Evolutionary conservation across 2,888 invertebrate genomes (phyloP), one percentile per base, ranked within the genome.

Genomic region (Xanthia togata): DNA sequence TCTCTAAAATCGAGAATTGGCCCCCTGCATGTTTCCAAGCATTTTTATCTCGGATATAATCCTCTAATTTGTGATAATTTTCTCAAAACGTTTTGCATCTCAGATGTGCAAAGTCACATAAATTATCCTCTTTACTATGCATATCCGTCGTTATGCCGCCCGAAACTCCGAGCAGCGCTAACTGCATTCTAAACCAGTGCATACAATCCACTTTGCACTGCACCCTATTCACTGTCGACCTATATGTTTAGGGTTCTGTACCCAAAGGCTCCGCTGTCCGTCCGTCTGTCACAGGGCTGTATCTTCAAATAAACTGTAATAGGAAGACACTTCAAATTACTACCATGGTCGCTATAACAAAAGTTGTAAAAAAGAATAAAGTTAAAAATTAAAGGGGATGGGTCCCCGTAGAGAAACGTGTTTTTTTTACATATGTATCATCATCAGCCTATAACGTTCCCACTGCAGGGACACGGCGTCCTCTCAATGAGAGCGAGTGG

Each of bases 101-200:
- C 55, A 76, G 50, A 70, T 69, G 60, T 14, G 38, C 23, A n/a
- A 70, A 69, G 75, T 67, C 71, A 73, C 73, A 76, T 78, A 76
- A 81, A 77, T 79, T 81, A 65, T 79, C 50, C 73, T 78, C 14
- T 38, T 53, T 38, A 64, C 83, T 79, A 82, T 83, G 71, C 71
- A 79, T 69, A 55, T 70, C 67, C 73, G 38, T 53, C 55, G 64
- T 70, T 70, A 63, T 73, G 59, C 44, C 65, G 63, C 50, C 62
- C 41, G 35, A 74, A 82, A 77, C 70, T 72, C 55, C 17, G 38
- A 76, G 65, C 44, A 55, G 38, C 69, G 17, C 67, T 78, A 86
- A 77, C 83, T 83, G 74, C 79, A 85, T 87, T 80, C 78, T 64
- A 78, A 83, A 73, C 59, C 44, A 68, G 73, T 14, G 57, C 67